A percentile compares a stretch with the other conserved stretches of the same genome.
Conservation (phyloP, 2,797 vertebrate genomes). For the Hypotaenidia philippensis region DNA sequence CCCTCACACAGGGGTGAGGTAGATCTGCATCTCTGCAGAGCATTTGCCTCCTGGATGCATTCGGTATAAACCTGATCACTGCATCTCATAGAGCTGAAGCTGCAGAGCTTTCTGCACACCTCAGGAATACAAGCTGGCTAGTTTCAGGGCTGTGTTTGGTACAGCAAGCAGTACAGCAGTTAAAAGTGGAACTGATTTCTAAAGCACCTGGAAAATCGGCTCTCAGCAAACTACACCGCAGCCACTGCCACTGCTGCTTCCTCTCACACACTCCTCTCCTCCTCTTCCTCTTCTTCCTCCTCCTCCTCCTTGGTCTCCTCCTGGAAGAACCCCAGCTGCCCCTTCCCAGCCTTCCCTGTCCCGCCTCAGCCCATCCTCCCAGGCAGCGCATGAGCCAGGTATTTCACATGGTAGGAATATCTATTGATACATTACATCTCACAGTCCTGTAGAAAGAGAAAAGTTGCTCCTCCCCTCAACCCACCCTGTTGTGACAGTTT, state of each 20-base stretch:
- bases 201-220: neutral
- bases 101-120: neutral
- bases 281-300: neutral
- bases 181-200: neutral
- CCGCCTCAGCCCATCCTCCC: rapidly evolving
- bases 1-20: neutral
- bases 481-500: neutral
- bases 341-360: neutral
- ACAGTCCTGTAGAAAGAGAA: neutral
- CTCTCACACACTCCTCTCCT: neutral
- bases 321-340: rapidly evolving
- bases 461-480: neutral
- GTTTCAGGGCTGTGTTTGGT: neutral
- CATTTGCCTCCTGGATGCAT: neutral
- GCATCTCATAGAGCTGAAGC: neutral
- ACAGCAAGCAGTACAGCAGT: neutral
- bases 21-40: neutral
- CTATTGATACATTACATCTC: rapidly evolving
- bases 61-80: rapidly evolving
- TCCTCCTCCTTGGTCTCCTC: neutral
- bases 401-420: neutral
- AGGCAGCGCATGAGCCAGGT: neutral
- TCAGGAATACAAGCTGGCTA: neutral
- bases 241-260: neutral
- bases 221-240: neutral